phyloP scores from a whole-genome alignment of 1,140 invertebrate species.

The Drosophila pallidifrons region DNA sequence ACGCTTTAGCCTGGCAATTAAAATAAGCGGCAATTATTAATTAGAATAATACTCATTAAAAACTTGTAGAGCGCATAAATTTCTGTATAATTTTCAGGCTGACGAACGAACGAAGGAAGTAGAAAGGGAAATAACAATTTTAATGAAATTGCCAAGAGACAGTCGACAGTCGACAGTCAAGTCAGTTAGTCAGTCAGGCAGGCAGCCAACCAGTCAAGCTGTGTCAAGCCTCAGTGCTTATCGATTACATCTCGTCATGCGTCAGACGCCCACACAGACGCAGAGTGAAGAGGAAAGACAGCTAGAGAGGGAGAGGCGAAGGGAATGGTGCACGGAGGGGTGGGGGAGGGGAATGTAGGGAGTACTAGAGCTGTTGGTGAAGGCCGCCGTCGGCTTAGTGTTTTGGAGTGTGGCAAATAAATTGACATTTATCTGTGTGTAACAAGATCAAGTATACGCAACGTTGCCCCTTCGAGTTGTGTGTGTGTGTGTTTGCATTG shows the following conservation, averaged over 20 bases:
- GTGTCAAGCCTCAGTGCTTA: slow-evolving; percentile 64
- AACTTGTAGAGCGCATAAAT: slow-evolving; percentile 69
- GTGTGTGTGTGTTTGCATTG: slow-evolving; percentile 42
- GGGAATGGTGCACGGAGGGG: neutral
- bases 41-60: slow-evolving; percentile 75
- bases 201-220: slow-evolving; percentile 47
- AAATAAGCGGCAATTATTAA: slow-evolving; percentile 57
- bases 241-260: slow-evolving; percentile 73
- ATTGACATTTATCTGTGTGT: slow-evolving; percentile 81
- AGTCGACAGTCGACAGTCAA: slow-evolving; percentile 24
- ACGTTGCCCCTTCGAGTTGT: slow-evolving; percentile 47
- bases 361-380: slow-evolving; percentile 23
- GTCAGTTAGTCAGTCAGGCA: slow-evolving; percentile 30
- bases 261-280: slow-evolving; percentile 24
- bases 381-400: slow-evolving; percentile 68
- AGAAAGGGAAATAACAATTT: slow-evolving; percentile 27
- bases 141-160: slow-evolving; percentile 71
- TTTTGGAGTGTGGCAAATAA: slow-evolving; percentile 80
- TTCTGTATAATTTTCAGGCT: slow-evolving; percentile 68
- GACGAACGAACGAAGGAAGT: slow-evolving; percentile 1
- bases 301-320: too few relatives aligned
- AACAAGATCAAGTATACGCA: slow-evolving; percentile 82
- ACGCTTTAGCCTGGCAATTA: neutral
- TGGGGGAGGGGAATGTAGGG: neutral
- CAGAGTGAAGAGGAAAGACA: slow-evolving; percentile 1